phyloP scores from a whole-genome alignment of 2,797 vertebrate genomes.

The Myoxocephalus aenaeus region DNA sequence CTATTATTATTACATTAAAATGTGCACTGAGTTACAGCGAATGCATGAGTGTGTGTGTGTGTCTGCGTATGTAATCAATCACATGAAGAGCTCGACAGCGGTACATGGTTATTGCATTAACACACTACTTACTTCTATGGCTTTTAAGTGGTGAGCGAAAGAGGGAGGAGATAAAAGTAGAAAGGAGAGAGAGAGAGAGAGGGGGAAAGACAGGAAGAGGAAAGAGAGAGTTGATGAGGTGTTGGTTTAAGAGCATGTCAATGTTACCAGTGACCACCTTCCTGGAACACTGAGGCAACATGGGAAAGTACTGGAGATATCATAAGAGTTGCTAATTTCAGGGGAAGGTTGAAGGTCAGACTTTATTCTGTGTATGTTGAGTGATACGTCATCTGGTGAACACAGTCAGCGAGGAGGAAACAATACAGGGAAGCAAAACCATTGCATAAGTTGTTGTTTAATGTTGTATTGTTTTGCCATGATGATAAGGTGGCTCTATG shows the following conservation, averaged over 20 bases:
- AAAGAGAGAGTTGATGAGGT: constrained; percentile 59
- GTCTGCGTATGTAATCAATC: constrained; percentile 71
- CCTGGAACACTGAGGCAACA: constrained; percentile 40
- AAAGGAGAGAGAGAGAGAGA: constrained; percentile 23
- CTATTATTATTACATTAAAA: constrained; percentile 70
- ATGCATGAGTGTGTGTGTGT: constrained; percentile 43
- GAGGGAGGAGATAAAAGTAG: constrained; percentile 60
- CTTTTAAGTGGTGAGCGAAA: constrained; percentile 52
- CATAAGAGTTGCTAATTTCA: constrained; percentile 44
- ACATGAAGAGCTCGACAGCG: constrained; percentile 57
- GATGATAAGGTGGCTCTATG: neutral
- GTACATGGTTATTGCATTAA: constrained; percentile 77
- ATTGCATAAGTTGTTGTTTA: neutral
- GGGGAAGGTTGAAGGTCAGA: constrained; percentile 31
- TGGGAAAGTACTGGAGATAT: constrained; percentile 52
- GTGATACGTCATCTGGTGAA: neutral
- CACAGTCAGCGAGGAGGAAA: neutral
- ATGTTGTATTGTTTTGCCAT: neutral
- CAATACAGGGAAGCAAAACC: neutral
- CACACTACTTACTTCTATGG: constrained; percentile 54
- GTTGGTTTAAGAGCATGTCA: constrained; percentile 58
- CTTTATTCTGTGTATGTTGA: neutral
- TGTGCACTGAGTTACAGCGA: constrained; percentile 29
- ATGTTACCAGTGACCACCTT: constrained; percentile 38
- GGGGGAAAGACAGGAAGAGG: constrained; percentile 39